Evolutionary conservation across 2,113 vertebrate species (phyloP).

Genomic region (Macrotus californicus): DNA sequence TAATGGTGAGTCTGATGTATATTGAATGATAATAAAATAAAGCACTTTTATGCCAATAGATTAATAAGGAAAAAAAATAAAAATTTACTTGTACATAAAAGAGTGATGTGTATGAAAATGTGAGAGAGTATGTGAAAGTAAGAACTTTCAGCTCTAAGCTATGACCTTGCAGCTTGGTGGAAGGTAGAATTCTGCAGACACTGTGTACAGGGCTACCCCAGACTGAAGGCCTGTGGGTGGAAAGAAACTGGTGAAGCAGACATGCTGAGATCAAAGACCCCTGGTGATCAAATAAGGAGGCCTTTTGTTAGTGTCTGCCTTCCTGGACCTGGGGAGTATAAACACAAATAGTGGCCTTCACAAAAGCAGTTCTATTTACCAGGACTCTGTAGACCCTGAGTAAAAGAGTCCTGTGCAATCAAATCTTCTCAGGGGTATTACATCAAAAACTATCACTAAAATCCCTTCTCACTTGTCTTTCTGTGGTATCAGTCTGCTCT

Average conservation of each 20-base stretch:
- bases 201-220: background rate
- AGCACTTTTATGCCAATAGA: background rate
- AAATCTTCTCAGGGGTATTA: constrained; percentile 37
- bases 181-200: background rate
- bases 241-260: background rate
- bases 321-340: background rate
- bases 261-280: constrained; percentile 42
- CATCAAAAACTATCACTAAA: background rate
- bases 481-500: background rate
- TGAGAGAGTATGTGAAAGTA: background rate
- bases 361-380: background rate
- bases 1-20: background rate
- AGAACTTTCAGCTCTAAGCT: background rate
- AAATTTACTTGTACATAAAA: background rate
- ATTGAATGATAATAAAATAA: background rate
- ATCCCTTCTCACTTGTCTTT: background rate
- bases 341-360: background rate
- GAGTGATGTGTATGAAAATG: background rate
- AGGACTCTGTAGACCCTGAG: background rate
- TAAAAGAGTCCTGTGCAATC: background rate
- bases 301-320: background rate
- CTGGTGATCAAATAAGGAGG: background rate
- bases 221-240: background rate
- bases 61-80: background rate
- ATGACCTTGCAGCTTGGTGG: background rate